A percentile compares a stretch with the other conserved stretches of the same genome.
These are phyloP conservation scores for Chrysodeixis includens DNA, from an alignment of 2,888 invertebrate species.

Conservation along the genomic window DNA sequence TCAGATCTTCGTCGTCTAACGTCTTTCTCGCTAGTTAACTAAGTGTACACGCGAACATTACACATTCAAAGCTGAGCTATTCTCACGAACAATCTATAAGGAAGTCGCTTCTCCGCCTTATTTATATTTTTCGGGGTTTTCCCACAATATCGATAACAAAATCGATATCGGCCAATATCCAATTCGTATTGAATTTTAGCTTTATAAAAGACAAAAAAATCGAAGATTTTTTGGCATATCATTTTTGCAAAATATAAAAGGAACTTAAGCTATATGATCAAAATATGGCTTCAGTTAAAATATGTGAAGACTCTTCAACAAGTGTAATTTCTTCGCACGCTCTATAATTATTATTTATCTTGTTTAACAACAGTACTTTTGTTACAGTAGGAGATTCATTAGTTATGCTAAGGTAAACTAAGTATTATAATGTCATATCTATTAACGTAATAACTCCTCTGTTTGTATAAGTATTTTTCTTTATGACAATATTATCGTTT, in stretches of 20 bases:
- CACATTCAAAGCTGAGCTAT: neutral
- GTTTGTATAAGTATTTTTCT: constrained; percentile 35
- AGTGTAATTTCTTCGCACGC: too few relatives aligned
- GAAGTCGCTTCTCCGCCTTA: neutral
- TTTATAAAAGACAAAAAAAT: too few relatives aligned
- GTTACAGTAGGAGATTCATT: too few relatives aligned
- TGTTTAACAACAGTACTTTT: too few relatives aligned
- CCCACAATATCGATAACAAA: neutral
- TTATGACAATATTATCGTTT: constrained; percentile 41
- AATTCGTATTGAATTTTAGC: too few relatives aligned
- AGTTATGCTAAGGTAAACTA: neutral
- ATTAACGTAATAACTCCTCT: constrained; percentile 10
- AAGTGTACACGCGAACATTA: constrained; percentile 12
- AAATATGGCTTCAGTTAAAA: too few relatives aligned
- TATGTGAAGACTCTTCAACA: too few relatives aligned
- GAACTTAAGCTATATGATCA: too few relatives aligned
- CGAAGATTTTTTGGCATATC: too few relatives aligned
- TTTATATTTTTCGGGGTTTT: neutral
- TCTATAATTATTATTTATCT: too few relatives aligned
- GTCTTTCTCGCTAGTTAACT: constrained; percentile 16
- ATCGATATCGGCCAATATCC: too few relatives aligned
- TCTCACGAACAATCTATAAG: neutral
- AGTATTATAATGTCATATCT: neutral
- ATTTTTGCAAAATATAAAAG: too few relatives aligned
- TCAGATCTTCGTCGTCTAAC: constrained; percentile 33